Evolutionary conservation across 2,113 vertebrate species (phyloP), one percentile per base, ranked within the genome.

Genomic region (Lampris megalopsis): DNA sequence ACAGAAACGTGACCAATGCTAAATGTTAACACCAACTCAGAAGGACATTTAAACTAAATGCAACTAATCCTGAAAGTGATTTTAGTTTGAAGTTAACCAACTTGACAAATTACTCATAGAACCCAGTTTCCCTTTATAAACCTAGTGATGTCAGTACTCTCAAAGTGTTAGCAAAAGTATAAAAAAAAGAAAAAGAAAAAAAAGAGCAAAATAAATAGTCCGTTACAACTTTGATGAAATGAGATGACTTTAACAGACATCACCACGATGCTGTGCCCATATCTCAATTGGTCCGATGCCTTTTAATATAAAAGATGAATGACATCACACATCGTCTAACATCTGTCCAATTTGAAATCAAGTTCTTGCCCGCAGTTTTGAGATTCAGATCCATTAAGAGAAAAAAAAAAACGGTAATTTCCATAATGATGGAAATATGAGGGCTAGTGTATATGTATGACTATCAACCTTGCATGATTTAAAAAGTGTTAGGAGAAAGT

Each of bases 301-400:
- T 83, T 90, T 87, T 91, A 92, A 92, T 88, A 89, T 90, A 91
- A 93, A 85, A 91, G 84, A 63, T 54, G 63, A 49, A 56, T 2
- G 49, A 79, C 63, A 43, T 71, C 42, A 54, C 58, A 38, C 71
- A 41, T n/a, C 41, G 40, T 43, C 6, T 48, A 70, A 79, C 37
- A 60, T 38, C 40, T 73, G 1, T 50, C 48, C 60, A 58, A 52
- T 67, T 78, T 61, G 48, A 76, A 74, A 78, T 49, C 36, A 66
- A 8, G 35, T 60, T 67, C 47, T 59, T 58, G 61, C 48, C 65
- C n/a, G 68, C 45, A 40, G 53, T 9, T 54, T 63, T 60, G 56
- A 49, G 0, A 49, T 9, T 71, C 73, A 43, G 57, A 58, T 56
- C 2, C 61, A 56, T 3, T n/a, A 75, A 38, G 54, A 66, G 77